Base-by-base conservation (phyloP, 2,888 invertebrate genomes). In the Melangyna quadrimaculata region DNA sequence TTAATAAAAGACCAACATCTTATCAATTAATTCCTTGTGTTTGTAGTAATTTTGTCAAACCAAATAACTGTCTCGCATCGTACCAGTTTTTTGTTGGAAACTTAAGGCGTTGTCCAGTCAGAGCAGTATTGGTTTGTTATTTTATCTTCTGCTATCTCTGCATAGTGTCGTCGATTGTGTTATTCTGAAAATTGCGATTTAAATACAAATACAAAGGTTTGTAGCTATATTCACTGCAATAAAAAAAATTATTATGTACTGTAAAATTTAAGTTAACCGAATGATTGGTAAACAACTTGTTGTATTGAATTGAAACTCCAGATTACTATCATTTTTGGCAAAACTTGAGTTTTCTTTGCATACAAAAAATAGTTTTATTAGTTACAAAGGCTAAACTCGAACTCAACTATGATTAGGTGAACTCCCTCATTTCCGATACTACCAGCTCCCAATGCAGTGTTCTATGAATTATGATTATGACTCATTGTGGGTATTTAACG, bases 31-130 rank as follows among this genome's bases (percentile, higher is more conserved):
- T 32, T 74, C 57, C 14, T 10, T 12, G 29, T 37, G 12, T 61
- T 53, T 32, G 37, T 53, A 40, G 24, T 65, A 69, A 61, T 45
- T 65, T 43, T 27, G n/a, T n/a, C 43, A 19, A 53, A 55, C 17
- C 1, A 14, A 14, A 29, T 35, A 14, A 27, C n/a, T 7, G 37
- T 55, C 55, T 40, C 7, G 12, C 57, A 14, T 6, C 6, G 3
- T 27, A 27, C n/a, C n/a, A 40, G 19, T 27, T 32, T 35, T 65
- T 53, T 72, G 45, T 69, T 69, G 10, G n/a, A 59, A 72, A 75
- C 48, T 72, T 86, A 77, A 86, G 86, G 86, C 86, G 86, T 86
- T 86, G 86, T 77, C 86, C 70, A 73, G 67, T n/a, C 59, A 45
- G 14, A 43, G 24, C 17, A 65, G 53, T 14, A 63, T 67, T 43